phyloP scores from a whole-genome alignment of 2,113 vertebrate species.

The Willisornis vidua region DNA sequence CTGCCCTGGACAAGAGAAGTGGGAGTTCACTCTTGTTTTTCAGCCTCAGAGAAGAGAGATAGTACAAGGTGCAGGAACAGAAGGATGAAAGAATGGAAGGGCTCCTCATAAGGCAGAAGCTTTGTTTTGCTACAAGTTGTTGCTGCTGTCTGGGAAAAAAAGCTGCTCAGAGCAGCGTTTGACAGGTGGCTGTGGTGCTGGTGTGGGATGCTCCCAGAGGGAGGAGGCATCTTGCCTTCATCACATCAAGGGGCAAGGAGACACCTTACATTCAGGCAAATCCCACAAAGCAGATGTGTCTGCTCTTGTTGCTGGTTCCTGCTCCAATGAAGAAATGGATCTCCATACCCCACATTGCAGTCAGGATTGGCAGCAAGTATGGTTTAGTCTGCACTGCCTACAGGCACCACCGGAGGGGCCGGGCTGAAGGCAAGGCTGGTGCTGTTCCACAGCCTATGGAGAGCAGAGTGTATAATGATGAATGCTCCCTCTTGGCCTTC shows the following conservation, averaged over 20 bases:
- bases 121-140: background rate
- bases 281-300: background rate
- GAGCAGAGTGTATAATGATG: background rate
- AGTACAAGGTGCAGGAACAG: background rate
- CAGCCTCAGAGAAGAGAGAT: background rate
- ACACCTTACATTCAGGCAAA: background rate
- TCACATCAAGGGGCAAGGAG: background rate
- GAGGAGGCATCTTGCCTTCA: background rate
- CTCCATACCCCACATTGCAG: background rate
- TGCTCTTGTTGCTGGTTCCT: background rate
- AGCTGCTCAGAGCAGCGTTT: background rate
- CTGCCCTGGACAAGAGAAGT: background rate
- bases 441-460: background rate
- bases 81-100: background rate
- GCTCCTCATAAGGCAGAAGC: background rate
- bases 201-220: background rate
- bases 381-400: background rate
- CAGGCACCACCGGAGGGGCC: background rate
- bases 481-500: background rate
- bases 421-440: background rate
- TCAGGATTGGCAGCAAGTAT: accelerated
- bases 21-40: background rate
- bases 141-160: background rate
- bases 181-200: background rate
- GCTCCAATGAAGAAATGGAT: background rate